Evolutionary conservation across 2,888 invertebrate genomes (phyloP).

Genomic region (Stenoptilia bipunctidactyla): DNA sequence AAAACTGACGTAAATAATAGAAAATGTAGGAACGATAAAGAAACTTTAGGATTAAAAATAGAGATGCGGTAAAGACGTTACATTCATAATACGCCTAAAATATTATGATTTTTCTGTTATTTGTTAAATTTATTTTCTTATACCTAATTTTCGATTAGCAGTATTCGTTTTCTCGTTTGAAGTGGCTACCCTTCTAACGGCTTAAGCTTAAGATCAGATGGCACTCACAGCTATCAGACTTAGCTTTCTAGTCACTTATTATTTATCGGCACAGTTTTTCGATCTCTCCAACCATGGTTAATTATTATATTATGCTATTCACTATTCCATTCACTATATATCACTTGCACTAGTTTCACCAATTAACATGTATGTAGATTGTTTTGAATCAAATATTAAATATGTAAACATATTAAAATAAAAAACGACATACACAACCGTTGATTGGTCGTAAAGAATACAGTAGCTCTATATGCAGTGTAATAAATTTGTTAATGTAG

Average conservation of each 20-base stretch:
- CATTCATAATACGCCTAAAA: background rate
- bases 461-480: too few species aligned
- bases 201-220: slow-evolving; percentile 62
- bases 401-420: too few species aligned
- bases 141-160: slow-evolving; percentile 56
- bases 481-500: too few species aligned
- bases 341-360: too few species aligned
- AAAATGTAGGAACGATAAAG: slow-evolving; percentile 60
- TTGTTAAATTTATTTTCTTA: slow-evolving; percentile 29
- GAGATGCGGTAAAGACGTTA: background rate
- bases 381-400: too few species aligned
- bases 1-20: slow-evolving; percentile 61
- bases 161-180: slow-evolving; percentile 62
- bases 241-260: slow-evolving; percentile 23
- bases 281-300: too few species aligned
- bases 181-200: slow-evolving; percentile 55
- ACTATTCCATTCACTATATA: too few species aligned
- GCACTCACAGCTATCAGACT: slow-evolving; percentile 55
- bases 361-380: too few species aligned
- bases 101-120: background rate
- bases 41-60: background rate
- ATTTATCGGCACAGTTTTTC: background rate
- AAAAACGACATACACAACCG: too few species aligned
- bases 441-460: too few species aligned
- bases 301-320: too few species aligned